A percentile compares a stretch with the other conserved stretches of the same genome.
phyloP scores from a whole-genome alignment of 2,797 vertebrate genomes.

The Ctenopoma multispine region DNA sequence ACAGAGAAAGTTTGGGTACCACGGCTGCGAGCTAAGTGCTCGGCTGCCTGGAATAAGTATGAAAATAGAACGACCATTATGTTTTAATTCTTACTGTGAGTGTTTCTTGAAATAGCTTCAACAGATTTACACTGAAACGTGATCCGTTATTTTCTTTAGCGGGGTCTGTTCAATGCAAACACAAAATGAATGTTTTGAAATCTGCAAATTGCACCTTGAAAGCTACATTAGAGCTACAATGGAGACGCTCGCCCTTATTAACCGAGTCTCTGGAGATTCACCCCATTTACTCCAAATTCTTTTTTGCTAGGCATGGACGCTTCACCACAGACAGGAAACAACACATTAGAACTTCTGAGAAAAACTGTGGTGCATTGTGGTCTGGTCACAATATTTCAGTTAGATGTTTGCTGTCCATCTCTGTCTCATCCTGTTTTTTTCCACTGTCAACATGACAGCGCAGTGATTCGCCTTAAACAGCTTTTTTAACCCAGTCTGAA shows the following conservation, averaged over 20 bases:
- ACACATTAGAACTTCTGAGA: conserved; percentile 29
- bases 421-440: neutral
- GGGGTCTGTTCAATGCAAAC: conserved; percentile 3
- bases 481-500: conserved; percentile 35
- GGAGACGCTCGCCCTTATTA: conserved; percentile 2
- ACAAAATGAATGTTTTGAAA: conserved; percentile 7
- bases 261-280: conserved; percentile 25
- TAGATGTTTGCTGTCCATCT: neutral
- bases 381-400: neutral
- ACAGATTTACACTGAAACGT: neutral
- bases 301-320: conserved; percentile 35
- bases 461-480: neutral
- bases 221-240: conserved; percentile 6
- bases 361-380: neutral
- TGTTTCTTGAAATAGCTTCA: neutral
- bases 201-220: conserved; percentile 10
- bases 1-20: neutral
- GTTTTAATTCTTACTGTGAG: neutral
- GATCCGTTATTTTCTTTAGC: neutral
- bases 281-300: conserved; percentile 38
- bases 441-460: too few relatives aligned
- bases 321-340: conserved; percentile 36
- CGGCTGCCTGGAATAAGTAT: neutral
- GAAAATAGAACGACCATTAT: neutral
- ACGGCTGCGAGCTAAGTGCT: neutral